Percentiles rank a stretch among this genome's conserved stretches.
These are phyloP conservation scores for Mycetomoellerius zeteki DNA, from an alignment of 1,140 invertebrate species.

Conservation along the genomic window DNA sequence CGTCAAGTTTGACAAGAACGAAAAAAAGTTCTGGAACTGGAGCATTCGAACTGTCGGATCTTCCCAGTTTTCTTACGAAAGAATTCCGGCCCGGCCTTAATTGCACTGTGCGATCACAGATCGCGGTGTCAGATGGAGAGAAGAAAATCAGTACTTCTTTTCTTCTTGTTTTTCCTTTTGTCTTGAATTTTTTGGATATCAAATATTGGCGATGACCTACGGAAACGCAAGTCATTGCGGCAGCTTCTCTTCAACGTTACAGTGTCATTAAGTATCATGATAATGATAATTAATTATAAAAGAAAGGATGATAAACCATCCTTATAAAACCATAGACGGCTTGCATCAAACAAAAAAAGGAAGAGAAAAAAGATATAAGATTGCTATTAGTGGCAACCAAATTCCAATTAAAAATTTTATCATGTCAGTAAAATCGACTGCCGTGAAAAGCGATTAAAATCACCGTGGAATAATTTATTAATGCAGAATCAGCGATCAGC, in stretches of 20 bases:
- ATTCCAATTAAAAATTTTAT: slow-evolving; percentile 50
- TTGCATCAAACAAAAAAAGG: background rate
- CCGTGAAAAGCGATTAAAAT: slow-evolving; percentile 28
- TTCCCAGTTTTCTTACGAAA: slow-evolving; percentile 34
- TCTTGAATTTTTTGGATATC: background rate
- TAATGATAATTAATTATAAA: slow-evolving; percentile 35
- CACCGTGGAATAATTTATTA: slow-evolving; percentile 40
- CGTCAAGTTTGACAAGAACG: slow-evolving; percentile 5
- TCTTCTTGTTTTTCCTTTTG: background rate
- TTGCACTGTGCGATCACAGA: slow-evolving; percentile 13
- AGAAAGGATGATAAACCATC: slow-evolving; percentile 56
- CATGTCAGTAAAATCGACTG: slow-evolving; percentile 43
- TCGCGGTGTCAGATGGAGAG: background rate
- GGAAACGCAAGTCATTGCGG: slow-evolving; percentile 11
- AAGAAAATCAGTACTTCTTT: background rate
- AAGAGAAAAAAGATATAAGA: slow-evolving; percentile 32
- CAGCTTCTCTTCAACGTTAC: background rate
- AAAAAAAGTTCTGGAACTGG: slow-evolving; percentile 33
- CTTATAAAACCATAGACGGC: background rate
- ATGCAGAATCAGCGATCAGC: background rate
- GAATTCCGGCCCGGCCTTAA: slow-evolving; percentile 29
- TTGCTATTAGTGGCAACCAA: slow-evolving; percentile 10
- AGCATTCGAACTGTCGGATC: slow-evolving; percentile 25
- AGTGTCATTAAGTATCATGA: background rate
- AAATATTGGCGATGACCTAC: background rate